Conservation (phyloP, 2,797 vertebrate genomes). For the Echiichthys vipera region DNA sequence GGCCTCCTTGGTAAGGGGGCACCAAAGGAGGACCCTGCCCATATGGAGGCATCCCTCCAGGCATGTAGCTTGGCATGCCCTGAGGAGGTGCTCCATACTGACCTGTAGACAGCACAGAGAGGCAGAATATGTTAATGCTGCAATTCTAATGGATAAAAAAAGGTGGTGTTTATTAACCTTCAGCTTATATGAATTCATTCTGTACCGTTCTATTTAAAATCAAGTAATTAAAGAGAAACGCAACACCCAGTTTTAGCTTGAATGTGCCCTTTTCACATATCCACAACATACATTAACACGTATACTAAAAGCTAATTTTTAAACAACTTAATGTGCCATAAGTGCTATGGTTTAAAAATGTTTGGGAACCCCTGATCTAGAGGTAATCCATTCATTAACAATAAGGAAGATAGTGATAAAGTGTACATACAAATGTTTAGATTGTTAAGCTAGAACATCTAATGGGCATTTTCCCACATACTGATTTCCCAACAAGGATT, state of each 20-base stretch:
- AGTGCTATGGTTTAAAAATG: neutral
- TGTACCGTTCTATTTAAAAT: neutral
- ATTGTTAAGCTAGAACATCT: too few relatives aligned
- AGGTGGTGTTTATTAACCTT: neutral
- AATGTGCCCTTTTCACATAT: neutral
- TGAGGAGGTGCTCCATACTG: conserved; percentile 97
- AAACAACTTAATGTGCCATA: neutral
- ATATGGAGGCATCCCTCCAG: conserved; percentile 95
- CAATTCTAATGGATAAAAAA: neutral
- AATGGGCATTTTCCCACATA: neutral
- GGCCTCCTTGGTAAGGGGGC: conserved; percentile 95
- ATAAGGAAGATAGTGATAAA: neutral
- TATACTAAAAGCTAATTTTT: neutral
- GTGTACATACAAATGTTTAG: too few relatives aligned
- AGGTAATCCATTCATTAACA: neutral
- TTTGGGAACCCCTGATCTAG: neutral
- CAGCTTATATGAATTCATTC: neutral
- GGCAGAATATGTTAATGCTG: neutral
- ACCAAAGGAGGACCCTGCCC: conserved; percentile 98
- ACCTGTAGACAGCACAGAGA: conserved; percentile 81
- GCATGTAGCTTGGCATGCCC: conserved; percentile 96
- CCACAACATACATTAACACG: neutral
- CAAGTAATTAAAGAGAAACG: neutral
- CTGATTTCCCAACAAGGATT: neutral
- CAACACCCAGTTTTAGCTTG: neutral